Base-by-base conservation (phyloP, 2,797 vertebrate species). In the Vultur gryphus region DNA sequence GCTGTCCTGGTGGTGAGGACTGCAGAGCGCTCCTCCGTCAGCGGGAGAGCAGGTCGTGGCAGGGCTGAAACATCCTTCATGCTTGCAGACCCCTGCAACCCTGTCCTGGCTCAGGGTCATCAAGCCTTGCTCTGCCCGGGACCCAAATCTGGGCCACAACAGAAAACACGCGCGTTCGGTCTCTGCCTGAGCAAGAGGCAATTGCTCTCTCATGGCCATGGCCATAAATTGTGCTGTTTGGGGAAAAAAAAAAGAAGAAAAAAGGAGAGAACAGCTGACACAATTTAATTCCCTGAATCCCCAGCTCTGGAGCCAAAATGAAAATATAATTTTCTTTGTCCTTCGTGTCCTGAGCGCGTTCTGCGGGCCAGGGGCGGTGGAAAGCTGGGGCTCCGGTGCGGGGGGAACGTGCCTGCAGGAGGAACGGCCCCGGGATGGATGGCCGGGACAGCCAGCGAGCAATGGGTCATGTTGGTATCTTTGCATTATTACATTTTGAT, bases 91-190 rank as follows among this genome's bases (percentile, higher is more conserved):
- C 37, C 58, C 52, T 7, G 12, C 18, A 5, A 6, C 21, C 66
- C 54, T 37, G 23, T 26, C 23, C 82, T 62, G 49, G 69, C 62
- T 26, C 48, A 5, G 39, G 24, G 66, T 5, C 46, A n/a, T 4
- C 1, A 5, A 33, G 26, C 11, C 28, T 37, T 1, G 0, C 29
- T 51, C 76, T 69, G 62, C 69, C 28, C 5, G 2, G 15, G 33
- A n/a, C 57, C 69, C 48, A 29, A 5, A 75, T 1, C 64, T 11
- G 57, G 43, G 39, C 28, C 49, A 26, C 2, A 3, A 28, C 11
- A 57, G 48, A 49, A 72, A 41, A 48, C 11, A 13, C 5, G 0
- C 0, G 0, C 1, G 2, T 19, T 55, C 11, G 0, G 10, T 28
- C 44, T 24, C 57, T 26, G 39, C 29, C 77, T 19, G 58, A 77